Conservation (phyloP, 2,113 vertebrate genomes). For the Arvicanthis niloticus region DNA sequence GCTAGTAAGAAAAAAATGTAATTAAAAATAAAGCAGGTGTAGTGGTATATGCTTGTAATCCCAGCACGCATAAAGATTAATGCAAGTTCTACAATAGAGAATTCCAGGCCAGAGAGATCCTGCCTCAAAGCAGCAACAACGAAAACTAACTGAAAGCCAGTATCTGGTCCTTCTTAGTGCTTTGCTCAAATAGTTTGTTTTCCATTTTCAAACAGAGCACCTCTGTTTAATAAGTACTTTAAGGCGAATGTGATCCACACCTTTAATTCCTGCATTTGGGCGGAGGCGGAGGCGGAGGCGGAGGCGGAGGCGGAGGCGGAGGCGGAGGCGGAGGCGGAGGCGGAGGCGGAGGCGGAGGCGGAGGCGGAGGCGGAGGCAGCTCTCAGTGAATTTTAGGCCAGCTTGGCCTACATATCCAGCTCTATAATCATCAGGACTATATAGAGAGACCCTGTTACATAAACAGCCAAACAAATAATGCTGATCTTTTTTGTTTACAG, state of each 20-base stretch:
- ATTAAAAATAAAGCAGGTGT: neutral
- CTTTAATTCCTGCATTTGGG: neutral
- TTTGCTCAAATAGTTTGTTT: neutral
- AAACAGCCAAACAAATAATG: neutral
- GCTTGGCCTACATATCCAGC: neutral
- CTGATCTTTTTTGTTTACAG: too few relatives aligned
- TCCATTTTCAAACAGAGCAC: neutral
- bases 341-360: too few relatives aligned
- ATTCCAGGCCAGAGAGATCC: neutral
- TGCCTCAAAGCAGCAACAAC: neutral
- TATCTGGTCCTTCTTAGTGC: neutral
- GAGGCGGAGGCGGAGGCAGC: neutral
- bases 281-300: too few relatives aligned
- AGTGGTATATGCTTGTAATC: neutral
- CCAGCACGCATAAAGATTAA: neutral
- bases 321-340: too few relatives aligned
- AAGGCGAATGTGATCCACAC: neutral
- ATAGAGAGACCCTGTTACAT: neutral
- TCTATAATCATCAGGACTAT: neutral
- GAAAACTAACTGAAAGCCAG: neutral
- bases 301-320: too few relatives aligned
- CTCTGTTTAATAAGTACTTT: neutral
- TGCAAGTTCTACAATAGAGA: neutral
- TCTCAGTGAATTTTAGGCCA: neutral
- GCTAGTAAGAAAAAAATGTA: neutral